Conservation (phyloP, 2,113 vertebrate species). For the Vicugna pacos region DNA sequence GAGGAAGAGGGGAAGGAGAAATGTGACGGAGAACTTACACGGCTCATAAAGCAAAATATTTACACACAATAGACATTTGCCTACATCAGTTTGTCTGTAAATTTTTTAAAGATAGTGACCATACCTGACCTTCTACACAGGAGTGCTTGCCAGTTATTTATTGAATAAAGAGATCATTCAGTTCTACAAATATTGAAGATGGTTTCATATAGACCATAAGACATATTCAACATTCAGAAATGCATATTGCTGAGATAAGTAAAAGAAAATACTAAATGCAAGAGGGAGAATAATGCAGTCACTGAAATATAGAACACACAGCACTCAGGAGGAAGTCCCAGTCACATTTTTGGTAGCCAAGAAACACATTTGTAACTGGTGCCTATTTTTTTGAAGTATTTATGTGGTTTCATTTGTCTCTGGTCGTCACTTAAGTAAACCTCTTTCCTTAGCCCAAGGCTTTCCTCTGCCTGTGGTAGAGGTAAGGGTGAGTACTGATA, state of each 20-base stretch:
- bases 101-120: not conserved
- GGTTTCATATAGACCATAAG: not conserved
- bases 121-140: not conserved
- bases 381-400: not conserved
- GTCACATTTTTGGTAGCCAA: not conserved
- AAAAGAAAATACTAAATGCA: not conserved
- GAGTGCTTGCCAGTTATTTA: not conserved
- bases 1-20: not conserved
- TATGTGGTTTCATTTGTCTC: not conserved
- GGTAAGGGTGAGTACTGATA: fast-evolving
- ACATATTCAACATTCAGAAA: not conserved
- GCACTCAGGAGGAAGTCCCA: not conserved
- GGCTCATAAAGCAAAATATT: not conserved
- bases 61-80: not conserved
- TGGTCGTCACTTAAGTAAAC: not conserved
- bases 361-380: not conserved
- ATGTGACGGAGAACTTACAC: not conserved
- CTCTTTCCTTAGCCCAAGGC: not conserved
- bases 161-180: not conserved
- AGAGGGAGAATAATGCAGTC: not conserved
- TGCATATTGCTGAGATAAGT: not conserved
- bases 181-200: not conserved
- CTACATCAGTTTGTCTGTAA: not conserved
- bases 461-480: not conserved
- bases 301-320: not conserved